Base-by-base conservation (phyloP, 2,888 invertebrate genomes). In the Sphaerophoria taeniata region DNA sequence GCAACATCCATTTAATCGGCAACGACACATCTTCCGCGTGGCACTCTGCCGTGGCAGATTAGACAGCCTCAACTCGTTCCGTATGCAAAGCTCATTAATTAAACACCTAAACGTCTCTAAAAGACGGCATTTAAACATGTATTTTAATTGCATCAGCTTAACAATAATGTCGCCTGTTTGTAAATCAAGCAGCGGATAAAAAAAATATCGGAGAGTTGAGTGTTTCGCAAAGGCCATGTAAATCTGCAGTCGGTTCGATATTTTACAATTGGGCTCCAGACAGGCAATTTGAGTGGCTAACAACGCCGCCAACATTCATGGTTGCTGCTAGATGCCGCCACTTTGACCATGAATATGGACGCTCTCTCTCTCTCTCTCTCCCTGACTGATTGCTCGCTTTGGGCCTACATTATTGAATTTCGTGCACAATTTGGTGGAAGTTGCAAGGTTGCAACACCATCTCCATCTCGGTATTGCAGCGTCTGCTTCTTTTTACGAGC, bases 331-430 rank as follows among this genome's bases (percentile, higher is more conserved):
- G 16, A 16, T 39, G 24, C 61, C 53, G 47, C 39, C 16, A 71
- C 33, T 67, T 16, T 53, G 31, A 6, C 34, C 2, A 24, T 24
- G 24, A 24, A 24, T 24, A 24, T 2, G 24, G 24, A 24, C 24
- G 24, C 24, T 24, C 24, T 24, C 24, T 24, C 1, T 24, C 24
- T 24, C 24, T 2, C 24, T 24, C 24, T 24, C 24, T 24, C 45
- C 11, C 76, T 77, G 76, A 81, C 65, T 82, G 76, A 81, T 81
- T 71, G 82, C 51, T 69, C 65, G 72, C 78, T 70, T 36, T 74
- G 83, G 74, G 78, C 77, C 83, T 69, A 80, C 76, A 80, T 80
- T 80, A 80, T 80, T 80, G 80, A 85, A 80, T 85, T 72, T 76
- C 67, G 65, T 76, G 77, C 78, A 67, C 75, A 71, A 76, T 79